These are phyloP conservation scores for Coryphaenoides rupestris DNA, from an alignment of 2,113 vertebrate species.

Conservation along the genomic window DNA sequence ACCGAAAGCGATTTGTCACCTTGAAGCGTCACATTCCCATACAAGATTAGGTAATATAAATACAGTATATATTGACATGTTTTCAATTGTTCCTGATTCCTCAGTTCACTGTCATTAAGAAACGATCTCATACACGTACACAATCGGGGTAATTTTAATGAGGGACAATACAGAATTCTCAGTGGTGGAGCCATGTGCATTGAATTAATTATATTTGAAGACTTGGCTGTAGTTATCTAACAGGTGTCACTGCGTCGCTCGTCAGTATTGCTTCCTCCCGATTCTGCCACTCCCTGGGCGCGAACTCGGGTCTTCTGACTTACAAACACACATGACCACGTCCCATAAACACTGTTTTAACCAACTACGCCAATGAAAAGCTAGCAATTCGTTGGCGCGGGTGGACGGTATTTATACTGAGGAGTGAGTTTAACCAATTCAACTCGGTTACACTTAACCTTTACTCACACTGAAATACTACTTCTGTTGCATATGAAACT, in stretches of 20 bases:
- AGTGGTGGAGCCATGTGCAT: not conserved
- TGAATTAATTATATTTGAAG: too few species aligned
- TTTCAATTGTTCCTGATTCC: conserved; percentile 7
- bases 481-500: not conserved
- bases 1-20: conserved; percentile 16
- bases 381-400: too few species aligned
- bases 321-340: too few species aligned
- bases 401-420: too few species aligned
- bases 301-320: too few species aligned
- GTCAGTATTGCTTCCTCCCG: too few species aligned
- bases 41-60: conserved; percentile 12
- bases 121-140: not conserved
- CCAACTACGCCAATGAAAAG: too few species aligned
- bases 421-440: not conserved
- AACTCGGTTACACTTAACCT: not conserved
- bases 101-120: not conserved
- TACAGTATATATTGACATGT: conserved; percentile 11
- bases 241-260: too few species aligned
- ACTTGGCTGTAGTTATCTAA: too few species aligned
- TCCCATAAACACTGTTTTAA: too few species aligned
- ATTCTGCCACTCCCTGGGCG: too few species aligned
- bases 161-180: not conserved
- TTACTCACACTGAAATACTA: not conserved
- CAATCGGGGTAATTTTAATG: not conserved
- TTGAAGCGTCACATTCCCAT: conserved; percentile 16